These are phyloP conservation scores for Ips nitidus DNA, from an alignment of 1,140 invertebrate genomes.

Conservation along the genomic window DNA sequence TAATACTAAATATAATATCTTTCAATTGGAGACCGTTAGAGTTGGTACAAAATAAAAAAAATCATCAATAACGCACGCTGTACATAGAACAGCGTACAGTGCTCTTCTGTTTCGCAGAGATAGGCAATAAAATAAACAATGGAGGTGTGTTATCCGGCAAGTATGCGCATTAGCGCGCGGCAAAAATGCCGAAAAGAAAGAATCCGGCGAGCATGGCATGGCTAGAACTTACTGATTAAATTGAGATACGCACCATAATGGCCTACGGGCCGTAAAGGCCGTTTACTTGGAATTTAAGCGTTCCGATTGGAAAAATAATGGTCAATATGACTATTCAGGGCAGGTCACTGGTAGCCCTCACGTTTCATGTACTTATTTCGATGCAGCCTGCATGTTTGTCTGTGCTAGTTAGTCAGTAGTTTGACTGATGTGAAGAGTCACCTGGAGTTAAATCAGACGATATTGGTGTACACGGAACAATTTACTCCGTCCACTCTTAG, in stretches of 20 bases:
- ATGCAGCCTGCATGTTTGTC: background rate
- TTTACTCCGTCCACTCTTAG: no score
- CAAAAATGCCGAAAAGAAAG: slow-evolving; percentile 26
- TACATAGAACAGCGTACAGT: no score
- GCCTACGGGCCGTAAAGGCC: slow-evolving; percentile 17
- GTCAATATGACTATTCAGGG: slow-evolving; percentile 17
- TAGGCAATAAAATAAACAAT: slow-evolving; percentile 36
- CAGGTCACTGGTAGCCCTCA: background rate
- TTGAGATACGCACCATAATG: slow-evolving; percentile 31
- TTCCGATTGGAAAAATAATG: slow-evolving; percentile 23
- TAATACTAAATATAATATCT: no score
- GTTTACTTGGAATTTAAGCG: slow-evolving; percentile 17
- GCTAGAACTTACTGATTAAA: slow-evolving; percentile 30
- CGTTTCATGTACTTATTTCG: background rate
- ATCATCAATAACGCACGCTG: no score
- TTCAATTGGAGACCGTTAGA: no score
- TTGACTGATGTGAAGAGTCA: no score
- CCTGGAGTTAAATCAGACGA: no score
- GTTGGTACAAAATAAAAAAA: no score
- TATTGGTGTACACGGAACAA: no score
- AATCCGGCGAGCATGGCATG: slow-evolving; percentile 17
- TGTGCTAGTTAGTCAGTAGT: no score
- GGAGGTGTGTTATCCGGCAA: slow-evolving; percentile 34
- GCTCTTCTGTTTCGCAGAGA: slow-evolving; percentile 26
- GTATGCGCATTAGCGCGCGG: slow-evolving; percentile 29